A percentile compares a stretch with the other conserved stretches of the same genome.
Evolutionary conservation across 2,888 invertebrate species (phyloP).

Genomic region (Mythimna impura): DNA sequence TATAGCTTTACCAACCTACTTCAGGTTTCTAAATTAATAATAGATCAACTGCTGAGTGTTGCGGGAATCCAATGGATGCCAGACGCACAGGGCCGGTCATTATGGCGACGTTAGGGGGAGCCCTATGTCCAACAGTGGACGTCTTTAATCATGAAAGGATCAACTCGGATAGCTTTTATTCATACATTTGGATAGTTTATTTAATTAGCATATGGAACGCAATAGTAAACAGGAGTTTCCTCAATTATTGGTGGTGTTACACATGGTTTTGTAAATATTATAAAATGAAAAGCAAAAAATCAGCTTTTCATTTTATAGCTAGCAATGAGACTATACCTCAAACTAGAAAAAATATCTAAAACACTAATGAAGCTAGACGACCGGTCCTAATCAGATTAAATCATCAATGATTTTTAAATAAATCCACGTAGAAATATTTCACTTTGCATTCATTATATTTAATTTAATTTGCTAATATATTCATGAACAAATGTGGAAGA

Average conservation of each 20-base stretch:
- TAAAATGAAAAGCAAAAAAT: neutral
- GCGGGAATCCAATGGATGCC: too few species aligned
- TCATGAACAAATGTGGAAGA: constrained; percentile 30
- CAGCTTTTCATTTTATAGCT: neutral
- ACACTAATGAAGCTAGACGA: constrained; percentile 64
- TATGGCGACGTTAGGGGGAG: too few species aligned
- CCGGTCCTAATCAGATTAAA: constrained; percentile 64
- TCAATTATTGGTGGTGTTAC: neutral
- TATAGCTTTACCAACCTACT: neutral
- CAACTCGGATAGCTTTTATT: neutral
- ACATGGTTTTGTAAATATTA: neutral
- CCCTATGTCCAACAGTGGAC: too few species aligned
- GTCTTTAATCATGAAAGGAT: too few species aligned
- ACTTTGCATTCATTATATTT: constrained; percentile 43
- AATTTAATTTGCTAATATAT: constrained; percentile 26
- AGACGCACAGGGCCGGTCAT: too few species aligned
- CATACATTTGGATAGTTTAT: neutral
- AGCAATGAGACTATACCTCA: constrained; percentile 11
- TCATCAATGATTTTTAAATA: constrained; percentile 52
- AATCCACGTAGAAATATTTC: constrained; percentile 47
- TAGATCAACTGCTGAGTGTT: neutral
- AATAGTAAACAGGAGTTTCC: neutral
- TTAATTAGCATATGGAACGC: neutral
- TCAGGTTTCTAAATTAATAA: neutral
- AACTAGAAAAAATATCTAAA: constrained; percentile 49